Conservation (phyloP, 2,888 invertebrate species). For the Chrysomela aeneicollis region DNA sequence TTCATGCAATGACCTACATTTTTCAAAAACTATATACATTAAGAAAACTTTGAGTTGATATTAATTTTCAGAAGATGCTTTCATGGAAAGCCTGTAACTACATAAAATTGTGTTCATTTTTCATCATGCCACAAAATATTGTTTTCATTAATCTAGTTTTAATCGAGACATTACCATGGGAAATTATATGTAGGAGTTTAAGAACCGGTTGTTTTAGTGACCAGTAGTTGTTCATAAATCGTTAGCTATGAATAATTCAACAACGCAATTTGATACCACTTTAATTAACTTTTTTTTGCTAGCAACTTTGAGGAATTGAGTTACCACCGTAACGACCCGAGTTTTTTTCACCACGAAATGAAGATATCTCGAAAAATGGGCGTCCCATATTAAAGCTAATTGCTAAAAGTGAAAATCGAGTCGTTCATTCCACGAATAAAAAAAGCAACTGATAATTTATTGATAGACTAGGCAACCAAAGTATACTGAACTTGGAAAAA, state of each 20-base stretch:
- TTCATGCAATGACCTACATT: no score
- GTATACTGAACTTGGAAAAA: no score
- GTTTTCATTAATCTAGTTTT: not conserved
- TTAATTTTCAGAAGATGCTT: no score
- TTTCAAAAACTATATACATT: no score
- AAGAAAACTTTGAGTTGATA: no score
- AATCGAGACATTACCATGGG: not conserved
- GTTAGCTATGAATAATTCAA: slow-evolving; percentile 1
- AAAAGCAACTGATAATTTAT: slow-evolving; percentile 34
- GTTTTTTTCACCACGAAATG: slow-evolving; percentile 19
- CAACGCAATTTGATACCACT: not conserved
- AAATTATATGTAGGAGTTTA: not conserved
- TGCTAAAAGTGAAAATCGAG: slow-evolving; percentile 15
- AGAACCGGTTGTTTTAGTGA: not conserved
- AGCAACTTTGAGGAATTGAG: slow-evolving; percentile 2
- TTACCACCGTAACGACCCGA: not conserved
- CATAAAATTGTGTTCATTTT: no score
- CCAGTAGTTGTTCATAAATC: not conserved
- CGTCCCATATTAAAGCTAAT: slow-evolving; percentile 32
- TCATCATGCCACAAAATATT: not conserved
- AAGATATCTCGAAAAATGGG: slow-evolving; percentile 26
- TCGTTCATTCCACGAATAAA: not conserved
- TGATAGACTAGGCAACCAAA: slow-evolving; percentile 12
- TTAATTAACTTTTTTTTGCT: slow-evolving; percentile 13
- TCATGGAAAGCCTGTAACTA: no score